A percentile compares a stretch with the other conserved stretches of the same genome.
Evolutionary conservation across 2,888 invertebrate species (phyloP).

Genomic region (Rhagium mordax): DNA sequence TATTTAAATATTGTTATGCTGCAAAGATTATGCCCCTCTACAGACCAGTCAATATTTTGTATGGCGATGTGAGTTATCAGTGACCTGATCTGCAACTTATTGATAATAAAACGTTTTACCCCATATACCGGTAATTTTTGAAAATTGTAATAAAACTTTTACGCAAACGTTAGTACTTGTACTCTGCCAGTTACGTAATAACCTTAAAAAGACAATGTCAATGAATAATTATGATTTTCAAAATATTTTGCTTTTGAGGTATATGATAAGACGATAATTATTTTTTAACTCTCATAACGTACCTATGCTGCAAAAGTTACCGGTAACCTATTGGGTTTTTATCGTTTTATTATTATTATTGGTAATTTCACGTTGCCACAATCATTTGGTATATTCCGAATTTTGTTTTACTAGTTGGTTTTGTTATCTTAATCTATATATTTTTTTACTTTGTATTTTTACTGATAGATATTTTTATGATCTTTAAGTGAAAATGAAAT

Average conservation of each 20-base stretch:
- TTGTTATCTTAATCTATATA: conserved; percentile 25
- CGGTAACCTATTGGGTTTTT: background rate
- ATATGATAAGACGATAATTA: background rate
- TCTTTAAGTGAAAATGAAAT: conserved; percentile 29
- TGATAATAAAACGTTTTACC: background rate
- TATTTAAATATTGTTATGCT: too few species aligned
- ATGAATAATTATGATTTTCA: background rate
- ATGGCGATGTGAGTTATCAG: background rate
- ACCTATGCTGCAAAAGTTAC: background rate
- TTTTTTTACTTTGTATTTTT: conserved; percentile 29
- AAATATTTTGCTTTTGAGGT: background rate
- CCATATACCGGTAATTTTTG: background rate
- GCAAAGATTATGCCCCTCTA: background rate
- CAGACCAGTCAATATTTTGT: background rate
- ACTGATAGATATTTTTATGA: conserved; percentile 23
- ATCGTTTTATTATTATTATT: background rate
- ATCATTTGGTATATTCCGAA: background rate
- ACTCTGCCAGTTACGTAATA: too few species aligned
- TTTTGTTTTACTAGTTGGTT: conserved; percentile 11
- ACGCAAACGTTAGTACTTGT: background rate
- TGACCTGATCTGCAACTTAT: background rate
- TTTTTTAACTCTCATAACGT: background rate
- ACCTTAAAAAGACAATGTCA: background rate
- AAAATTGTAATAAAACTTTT: too few species aligned
- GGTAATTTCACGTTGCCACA: background rate